These are phyloP conservation scores for Globia sparganii DNA, from an alignment of 2,888 invertebrate genomes.

Conservation along the genomic window DNA sequence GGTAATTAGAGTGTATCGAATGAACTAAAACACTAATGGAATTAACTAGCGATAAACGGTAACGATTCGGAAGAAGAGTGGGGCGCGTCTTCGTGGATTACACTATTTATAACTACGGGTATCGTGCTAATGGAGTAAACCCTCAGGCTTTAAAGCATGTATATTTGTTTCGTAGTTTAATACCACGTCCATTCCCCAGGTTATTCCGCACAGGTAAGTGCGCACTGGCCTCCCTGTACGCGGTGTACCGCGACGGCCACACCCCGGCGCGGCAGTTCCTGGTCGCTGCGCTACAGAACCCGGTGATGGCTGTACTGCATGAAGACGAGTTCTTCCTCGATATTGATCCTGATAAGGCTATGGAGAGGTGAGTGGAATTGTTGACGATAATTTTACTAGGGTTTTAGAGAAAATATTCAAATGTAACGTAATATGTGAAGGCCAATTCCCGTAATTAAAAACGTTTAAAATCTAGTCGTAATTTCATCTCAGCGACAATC, in stretches of 20 bases:
- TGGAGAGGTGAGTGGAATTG: conserved; percentile 90
- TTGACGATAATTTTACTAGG: too few relatives aligned
- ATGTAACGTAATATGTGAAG: background rate
- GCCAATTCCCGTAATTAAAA: too few relatives aligned
- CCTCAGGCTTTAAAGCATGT: background rate
- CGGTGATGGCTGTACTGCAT: conserved; percentile 97
- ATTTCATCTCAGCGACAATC: too few relatives aligned
- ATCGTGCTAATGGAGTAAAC: background rate
- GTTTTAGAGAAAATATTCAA: background rate
- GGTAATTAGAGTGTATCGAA: too few relatives aligned
- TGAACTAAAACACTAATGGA: too few relatives aligned
- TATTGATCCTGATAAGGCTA: conserved; percentile 96
- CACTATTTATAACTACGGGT: too few relatives aligned
- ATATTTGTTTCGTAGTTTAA: conserved; percentile 1
- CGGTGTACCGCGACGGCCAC: conserved; percentile 96
- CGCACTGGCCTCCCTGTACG: conserved; percentile 96
- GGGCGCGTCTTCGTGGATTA: too few relatives aligned
- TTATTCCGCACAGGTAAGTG: conserved; percentile 96
- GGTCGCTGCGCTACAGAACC: conserved; percentile 97
- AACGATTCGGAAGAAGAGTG: too few relatives aligned
- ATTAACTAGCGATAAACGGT: too few relatives aligned
- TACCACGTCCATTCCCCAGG: conserved; percentile 79
- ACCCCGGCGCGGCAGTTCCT: conserved; percentile 98
- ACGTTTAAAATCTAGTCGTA: too few relatives aligned
- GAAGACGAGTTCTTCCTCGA: conserved; percentile 98